phyloP scores from a whole-genome alignment of 1,140 invertebrate genomes.

The Drosophila nebulosa region DNA sequence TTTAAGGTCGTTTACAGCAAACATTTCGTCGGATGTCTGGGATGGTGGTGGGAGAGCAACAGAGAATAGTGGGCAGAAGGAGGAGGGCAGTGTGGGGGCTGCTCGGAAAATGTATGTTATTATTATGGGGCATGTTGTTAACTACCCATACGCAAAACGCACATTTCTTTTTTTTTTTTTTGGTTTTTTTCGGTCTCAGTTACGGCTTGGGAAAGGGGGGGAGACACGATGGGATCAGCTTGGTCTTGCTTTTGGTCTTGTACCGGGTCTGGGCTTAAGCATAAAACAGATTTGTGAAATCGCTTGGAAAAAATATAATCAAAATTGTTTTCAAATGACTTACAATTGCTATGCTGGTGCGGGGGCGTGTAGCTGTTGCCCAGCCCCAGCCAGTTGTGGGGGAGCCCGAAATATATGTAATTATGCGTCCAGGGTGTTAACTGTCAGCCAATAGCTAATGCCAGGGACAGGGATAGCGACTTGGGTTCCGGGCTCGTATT shows the following conservation, averaged over 20 bases:
- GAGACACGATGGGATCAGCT: too few species aligned
- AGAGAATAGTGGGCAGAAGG: background rate
- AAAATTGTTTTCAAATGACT: constrained; percentile 79
- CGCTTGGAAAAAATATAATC: constrained; percentile 79
- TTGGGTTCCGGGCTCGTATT: constrained; percentile 37
- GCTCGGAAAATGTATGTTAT: constrained; percentile 66
- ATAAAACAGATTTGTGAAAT: constrained; percentile 79
- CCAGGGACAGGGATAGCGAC: background rate
- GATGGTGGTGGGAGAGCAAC: background rate
- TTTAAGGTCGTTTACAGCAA: constrained; percentile 78
- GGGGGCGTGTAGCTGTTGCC: background rate
- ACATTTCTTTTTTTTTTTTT: constrained; percentile 27
- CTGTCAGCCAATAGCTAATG: constrained; percentile 69
- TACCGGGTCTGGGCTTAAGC: constrained; percentile 22
- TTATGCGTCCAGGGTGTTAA: constrained; percentile 70
- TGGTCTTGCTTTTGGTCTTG: background rate
- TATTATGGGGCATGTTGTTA: constrained; percentile 78
- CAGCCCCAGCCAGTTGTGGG: background rate
- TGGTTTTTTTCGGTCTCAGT: background rate
- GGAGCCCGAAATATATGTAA: constrained; percentile 34
- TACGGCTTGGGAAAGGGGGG: background rate
- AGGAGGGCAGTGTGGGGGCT: background rate
- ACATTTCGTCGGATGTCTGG: constrained; percentile 48
- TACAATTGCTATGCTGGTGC: constrained; percentile 61
- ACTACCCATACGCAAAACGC: constrained; percentile 75